Evolutionary conservation across 2,797 vertebrate genomes (phyloP).

Genomic region (Enteromius argenteus): DNA sequence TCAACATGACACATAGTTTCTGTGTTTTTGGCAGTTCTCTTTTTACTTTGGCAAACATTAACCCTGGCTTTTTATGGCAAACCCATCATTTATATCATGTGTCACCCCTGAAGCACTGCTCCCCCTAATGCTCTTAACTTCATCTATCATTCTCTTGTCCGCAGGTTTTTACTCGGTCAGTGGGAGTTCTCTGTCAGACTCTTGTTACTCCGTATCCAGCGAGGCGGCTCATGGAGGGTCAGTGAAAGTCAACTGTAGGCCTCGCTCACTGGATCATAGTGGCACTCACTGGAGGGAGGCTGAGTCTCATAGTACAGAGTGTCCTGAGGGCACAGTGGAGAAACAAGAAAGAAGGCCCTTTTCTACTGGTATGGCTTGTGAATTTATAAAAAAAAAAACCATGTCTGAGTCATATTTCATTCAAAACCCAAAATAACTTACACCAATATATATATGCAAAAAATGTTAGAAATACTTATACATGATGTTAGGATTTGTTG

Average conservation of each 20-base stretch:
- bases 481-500: neutral
- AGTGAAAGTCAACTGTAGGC: conserved; percentile 61
- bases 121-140: conserved; percentile 55
- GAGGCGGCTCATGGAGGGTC: conserved; percentile 70
- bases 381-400: neutral
- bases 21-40: conserved; percentile 32
- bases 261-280: conserved; percentile 73
- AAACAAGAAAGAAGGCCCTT: conserved; percentile 67
- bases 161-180: conserved; percentile 85
- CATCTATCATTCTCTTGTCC: conserved; percentile 50
- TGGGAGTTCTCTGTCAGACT: conserved; percentile 86
- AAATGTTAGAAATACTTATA: neutral
- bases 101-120: conserved; percentile 56
- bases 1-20: conserved; percentile 34
- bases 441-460: neutral
- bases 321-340: conserved; percentile 59
- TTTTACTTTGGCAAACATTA: conserved; percentile 72
- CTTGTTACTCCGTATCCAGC: conserved; percentile 84
- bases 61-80: conserved; percentile 59
- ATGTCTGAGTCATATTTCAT: neutral
- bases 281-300: conserved; percentile 78
- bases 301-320: conserved; percentile 64
- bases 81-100: conserved; percentile 64
- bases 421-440: neutral
- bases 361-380: conserved; percentile 75